phyloP scores from a whole-genome alignment of 2,888 invertebrate genomes.

The Andrena fulva region DNA sequence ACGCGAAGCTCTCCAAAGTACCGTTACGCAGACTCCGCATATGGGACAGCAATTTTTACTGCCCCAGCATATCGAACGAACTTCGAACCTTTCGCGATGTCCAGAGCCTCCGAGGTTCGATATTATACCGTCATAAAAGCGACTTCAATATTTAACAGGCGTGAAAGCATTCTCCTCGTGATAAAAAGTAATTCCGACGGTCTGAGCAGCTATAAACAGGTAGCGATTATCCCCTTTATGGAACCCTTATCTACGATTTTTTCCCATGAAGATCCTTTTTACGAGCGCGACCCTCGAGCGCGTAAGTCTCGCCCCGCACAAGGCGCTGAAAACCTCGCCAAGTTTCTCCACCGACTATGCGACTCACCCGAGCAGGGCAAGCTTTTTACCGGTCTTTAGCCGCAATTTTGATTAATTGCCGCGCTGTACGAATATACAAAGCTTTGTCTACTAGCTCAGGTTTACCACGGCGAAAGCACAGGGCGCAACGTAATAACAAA shows the following conservation, averaged over 20 bases:
- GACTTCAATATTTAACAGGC: slow-evolving; percentile 46
- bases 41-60: background rate
- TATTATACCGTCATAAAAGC: background rate
- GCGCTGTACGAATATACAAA: too few species aligned
- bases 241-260: slow-evolving; percentile 47
- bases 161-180: slow-evolving; percentile 4
- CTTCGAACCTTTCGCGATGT: background rate
- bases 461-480: background rate
- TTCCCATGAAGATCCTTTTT: slow-evolving; percentile 33
- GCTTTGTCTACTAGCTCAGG: background rate
- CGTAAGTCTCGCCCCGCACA: background rate
- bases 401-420: slow-evolving; percentile 24
- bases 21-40: background rate
- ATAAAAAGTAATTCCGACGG: slow-evolving; percentile 19
- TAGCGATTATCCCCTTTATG: slow-evolving; percentile 30
- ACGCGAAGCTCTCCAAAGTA: background rate
- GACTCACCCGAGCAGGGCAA: background rate
- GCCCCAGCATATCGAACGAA: background rate
- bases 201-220: slow-evolving; percentile 39
- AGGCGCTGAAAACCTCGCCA: background rate
- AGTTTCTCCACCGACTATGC: background rate
- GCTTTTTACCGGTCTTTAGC: background rate
- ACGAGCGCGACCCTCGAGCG: slow-evolving; percentile 6
- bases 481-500: background rate
- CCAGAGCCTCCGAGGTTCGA: background rate